phyloP scores from a whole-genome alignment of 2,797 vertebrate species.

The Cuculus canorus region DNA sequence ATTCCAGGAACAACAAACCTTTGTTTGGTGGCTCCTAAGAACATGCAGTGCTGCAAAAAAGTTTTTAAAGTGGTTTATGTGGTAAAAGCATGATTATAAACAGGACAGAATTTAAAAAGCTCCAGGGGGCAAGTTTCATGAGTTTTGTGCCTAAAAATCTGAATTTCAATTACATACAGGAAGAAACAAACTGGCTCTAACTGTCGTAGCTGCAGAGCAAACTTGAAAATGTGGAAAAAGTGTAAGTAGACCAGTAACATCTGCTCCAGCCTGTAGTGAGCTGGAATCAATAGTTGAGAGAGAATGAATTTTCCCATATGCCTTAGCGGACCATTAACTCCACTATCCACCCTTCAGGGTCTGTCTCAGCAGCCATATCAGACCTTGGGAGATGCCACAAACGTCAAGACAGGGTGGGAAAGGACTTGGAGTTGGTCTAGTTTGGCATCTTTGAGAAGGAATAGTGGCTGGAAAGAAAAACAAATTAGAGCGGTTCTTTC shows the following conservation, averaged over 20 bases:
- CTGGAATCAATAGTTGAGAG: background rate
- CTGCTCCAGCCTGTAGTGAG: background rate
- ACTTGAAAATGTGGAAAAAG: background rate
- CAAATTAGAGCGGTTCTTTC: background rate
- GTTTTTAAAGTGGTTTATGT: background rate
- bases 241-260: background rate
- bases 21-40: background rate
- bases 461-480: background rate
- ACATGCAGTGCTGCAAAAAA: background rate
- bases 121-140: background rate
- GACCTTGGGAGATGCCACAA: background rate
- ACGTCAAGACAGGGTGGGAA: background rate
- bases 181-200: conserved; percentile 7
- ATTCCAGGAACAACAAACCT: background rate
- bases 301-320: background rate
- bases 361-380: background rate
- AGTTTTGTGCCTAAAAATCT: background rate
- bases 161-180: background rate
- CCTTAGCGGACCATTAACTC: background rate
- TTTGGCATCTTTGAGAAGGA: background rate
- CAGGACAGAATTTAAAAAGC: background rate
- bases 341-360: background rate
- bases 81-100: conserved; percentile 25
- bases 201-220: background rate
- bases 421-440: background rate